Conservation (phyloP, 2,113 vertebrate species). For the Aythya baeri region DNA sequence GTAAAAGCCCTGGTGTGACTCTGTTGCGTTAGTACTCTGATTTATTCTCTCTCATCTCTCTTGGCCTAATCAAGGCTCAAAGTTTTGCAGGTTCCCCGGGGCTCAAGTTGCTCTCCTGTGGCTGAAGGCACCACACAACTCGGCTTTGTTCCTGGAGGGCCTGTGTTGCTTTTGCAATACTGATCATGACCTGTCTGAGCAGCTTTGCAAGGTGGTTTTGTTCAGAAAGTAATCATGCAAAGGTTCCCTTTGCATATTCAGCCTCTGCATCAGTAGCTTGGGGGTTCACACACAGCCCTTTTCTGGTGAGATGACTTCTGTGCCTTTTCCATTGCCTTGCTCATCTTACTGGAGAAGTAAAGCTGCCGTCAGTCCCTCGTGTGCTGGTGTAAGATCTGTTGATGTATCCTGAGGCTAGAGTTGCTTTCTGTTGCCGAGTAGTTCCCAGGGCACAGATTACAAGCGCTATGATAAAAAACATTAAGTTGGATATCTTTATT, state of each 20-base stretch:
- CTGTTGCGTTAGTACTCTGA: neutral
- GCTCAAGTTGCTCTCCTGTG: neutral
- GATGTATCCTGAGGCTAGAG: constrained; percentile 23
- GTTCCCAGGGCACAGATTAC: constrained; percentile 36
- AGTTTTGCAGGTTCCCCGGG: neutral
- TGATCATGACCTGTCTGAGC: neutral
- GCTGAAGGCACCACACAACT: neutral
- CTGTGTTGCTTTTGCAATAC: neutral
- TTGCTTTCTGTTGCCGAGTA: constrained; percentile 7
- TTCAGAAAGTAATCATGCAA: neutral
- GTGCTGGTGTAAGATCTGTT: constrained; percentile 2
- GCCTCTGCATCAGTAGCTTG: neutral
- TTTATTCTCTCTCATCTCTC: neutral
- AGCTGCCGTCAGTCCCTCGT: neutral
- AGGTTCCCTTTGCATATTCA: neutral
- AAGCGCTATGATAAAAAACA: constrained; percentile 1
- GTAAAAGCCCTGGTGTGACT: neutral
- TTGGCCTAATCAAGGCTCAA: neutral
- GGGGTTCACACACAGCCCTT: neutral
- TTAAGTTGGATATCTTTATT: neutral
- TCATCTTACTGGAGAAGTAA: neutral
- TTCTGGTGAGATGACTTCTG: neutral
- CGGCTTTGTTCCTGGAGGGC: neutral
- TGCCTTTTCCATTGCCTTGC: neutral
- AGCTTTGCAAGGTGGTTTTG: neutral